phyloP scores from a whole-genome alignment of 2,888 invertebrate species.

The Zootermopsis nevadensis region DNA sequence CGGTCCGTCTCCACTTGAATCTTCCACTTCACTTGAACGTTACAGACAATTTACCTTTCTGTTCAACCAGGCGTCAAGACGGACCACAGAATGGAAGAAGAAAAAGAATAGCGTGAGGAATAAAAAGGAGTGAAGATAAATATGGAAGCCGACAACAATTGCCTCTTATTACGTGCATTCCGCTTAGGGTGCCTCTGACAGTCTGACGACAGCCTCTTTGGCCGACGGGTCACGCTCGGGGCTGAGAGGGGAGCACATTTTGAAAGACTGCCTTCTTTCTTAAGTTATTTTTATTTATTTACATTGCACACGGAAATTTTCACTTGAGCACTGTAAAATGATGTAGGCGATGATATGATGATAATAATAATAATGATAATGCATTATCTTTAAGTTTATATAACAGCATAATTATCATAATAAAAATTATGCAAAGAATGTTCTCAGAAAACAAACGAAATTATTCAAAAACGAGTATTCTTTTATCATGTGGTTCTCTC shows the following conservation, averaged over 20 bases:
- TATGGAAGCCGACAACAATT: conserved; percentile 1
- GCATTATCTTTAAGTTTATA: not conserved
- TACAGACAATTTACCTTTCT: conserved; percentile 4
- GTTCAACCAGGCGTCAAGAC: conserved; percentile 10
- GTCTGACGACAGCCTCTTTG: not conserved
- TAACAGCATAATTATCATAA: too few relatives aligned
- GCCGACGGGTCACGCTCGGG: not conserved
- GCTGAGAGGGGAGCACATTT: too few relatives aligned
- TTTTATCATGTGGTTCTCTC: too few relatives aligned
- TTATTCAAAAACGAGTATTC: too few relatives aligned
- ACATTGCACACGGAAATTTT: too few relatives aligned
- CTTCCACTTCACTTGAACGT: not conserved
- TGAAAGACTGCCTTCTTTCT: too few relatives aligned
- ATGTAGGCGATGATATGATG: too few relatives aligned
- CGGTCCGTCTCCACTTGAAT: too few relatives aligned
- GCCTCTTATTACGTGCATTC: not conserved
- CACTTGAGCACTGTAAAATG: not conserved
- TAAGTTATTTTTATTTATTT: too few relatives aligned
- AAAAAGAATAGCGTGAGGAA: not conserved
- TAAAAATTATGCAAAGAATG: too few relatives aligned
- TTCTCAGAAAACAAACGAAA: too few relatives aligned
- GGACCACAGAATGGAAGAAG: not conserved
- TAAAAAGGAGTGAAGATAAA: not conserved
- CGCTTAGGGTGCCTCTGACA: not conserved
- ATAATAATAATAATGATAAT: not conserved